Conservation (phyloP, 2,888 invertebrate species). For the Drosophila paramelanica region DNA sequence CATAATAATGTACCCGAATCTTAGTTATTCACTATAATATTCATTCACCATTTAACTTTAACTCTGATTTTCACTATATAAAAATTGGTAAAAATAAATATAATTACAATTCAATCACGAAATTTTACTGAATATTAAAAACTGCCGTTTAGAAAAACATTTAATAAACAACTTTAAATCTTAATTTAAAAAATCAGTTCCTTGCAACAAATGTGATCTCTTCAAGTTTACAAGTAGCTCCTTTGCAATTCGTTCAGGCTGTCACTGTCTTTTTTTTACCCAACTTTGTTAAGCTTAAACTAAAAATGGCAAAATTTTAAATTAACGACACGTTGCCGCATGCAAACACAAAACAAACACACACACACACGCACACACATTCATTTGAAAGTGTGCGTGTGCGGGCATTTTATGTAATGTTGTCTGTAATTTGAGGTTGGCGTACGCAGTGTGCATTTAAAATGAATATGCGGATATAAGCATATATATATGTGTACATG, state of each 20-base stretch:
- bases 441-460: slow-evolving; percentile 69
- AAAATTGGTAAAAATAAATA: too few relatives aligned
- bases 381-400: slow-evolving; percentile 26
- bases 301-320: slow-evolving; percentile 73
- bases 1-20: too few relatives aligned
- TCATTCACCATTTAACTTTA: too few relatives aligned
- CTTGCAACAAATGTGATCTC: too few relatives aligned
- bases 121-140: too few relatives aligned
- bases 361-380: slow-evolving; percentile 27
- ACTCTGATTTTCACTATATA: too few relatives aligned
- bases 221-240: background rate
- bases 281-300: slow-evolving; percentile 53
- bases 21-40: too few relatives aligned
- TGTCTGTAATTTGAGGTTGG: slow-evolving; percentile 74
- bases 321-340: slow-evolving; percentile 46
- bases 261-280: slow-evolving; percentile 1
- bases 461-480: slow-evolving; percentile 47
- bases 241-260: slow-evolving; percentile 40
- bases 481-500: slow-evolving; percentile 8
- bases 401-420: slow-evolving; percentile 65
- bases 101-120: too few relatives aligned
- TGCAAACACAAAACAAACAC: slow-evolving; percentile 32
- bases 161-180: too few relatives aligned
- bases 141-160: too few relatives aligned
- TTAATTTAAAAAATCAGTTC: too few relatives aligned